These are phyloP conservation scores for Puntigrus tetrazona DNA, from an alignment of 2,113 vertebrate genomes.

Conservation along the genomic window DNA sequence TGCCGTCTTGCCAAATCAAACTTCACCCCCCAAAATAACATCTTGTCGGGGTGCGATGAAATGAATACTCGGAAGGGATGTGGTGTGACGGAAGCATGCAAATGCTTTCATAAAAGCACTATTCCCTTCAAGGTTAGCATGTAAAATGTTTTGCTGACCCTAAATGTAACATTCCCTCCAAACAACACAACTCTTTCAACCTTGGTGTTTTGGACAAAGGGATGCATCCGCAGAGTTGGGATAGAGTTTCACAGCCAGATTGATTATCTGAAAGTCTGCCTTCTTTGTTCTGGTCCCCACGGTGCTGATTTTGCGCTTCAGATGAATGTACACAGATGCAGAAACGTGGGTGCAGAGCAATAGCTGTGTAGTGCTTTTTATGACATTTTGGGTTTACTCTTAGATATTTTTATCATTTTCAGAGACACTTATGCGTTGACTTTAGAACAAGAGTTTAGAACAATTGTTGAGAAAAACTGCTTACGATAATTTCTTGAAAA, in stretches of 20 bases:
- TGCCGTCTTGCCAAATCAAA: slow-evolving; percentile 42
- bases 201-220: slow-evolving; percentile 25
- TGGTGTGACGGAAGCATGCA: background rate
- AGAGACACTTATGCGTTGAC: background rate
- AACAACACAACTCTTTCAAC: slow-evolving; percentile 14
- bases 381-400: slow-evolving; percentile 21
- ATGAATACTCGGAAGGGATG: background rate
- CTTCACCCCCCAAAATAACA: slow-evolving; percentile 35
- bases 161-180: background rate
- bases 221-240: background rate
- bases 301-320: slow-evolving; percentile 46
- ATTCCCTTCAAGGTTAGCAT: background rate
- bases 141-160: background rate
- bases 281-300: slow-evolving; percentile 24
- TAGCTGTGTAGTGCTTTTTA: slow-evolving; percentile 14
- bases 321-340: slow-evolving; percentile 35
- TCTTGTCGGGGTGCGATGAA: slow-evolving; percentile 33
- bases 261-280: slow-evolving; percentile 28
- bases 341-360: background rate
- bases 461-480: slow-evolving; percentile 2
- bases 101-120: background rate
- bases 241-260: slow-evolving; percentile 37
- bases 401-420: slow-evolving; percentile 21
- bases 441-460: slow-evolving; percentile 10
- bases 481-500: background rate